Percentiles rank a stretch among this genome's conserved stretches.
These are phyloP conservation scores for Erpetoichthys calabaricus DNA, from an alignment of 2,797 vertebrate species.

Conservation along the genomic window DNA sequence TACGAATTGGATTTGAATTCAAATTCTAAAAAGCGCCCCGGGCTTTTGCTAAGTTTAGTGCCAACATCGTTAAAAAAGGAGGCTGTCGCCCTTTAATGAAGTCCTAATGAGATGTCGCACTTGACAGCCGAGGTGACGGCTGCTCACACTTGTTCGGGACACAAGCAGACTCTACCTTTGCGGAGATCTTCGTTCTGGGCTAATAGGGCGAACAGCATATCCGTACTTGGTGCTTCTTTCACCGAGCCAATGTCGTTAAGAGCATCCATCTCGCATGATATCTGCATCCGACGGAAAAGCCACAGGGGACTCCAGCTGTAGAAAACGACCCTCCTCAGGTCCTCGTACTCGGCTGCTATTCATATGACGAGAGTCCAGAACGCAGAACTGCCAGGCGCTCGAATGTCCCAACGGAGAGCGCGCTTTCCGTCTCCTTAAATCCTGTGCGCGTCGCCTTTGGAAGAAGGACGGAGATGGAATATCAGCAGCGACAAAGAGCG, in stretches of 20 bases:
- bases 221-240: constrained; percentile 39
- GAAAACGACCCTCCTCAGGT: not conserved
- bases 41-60: no score
- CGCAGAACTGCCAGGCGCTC: constrained; percentile 10
- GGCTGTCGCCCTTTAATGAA: no score
- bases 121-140: no score
- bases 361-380: not conserved
- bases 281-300: constrained; percentile 2
- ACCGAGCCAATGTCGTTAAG: constrained; percentile 39
- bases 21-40: no score
- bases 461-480: constrained; percentile 25
- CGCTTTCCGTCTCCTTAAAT: constrained; percentile 34
- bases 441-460: constrained; percentile 15
- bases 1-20: no score
- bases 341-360: constrained; percentile 3
- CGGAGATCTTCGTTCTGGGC: constrained; percentile 54
- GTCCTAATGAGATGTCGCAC: no score
- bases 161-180: constrained; percentile 45
- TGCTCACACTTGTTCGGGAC: no score
- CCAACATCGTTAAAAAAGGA: no score
- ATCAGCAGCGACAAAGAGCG: constrained; percentile 28
- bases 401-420: constrained; percentile 21
- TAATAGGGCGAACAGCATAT: constrained; percentile 60
- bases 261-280: constrained; percentile 53
- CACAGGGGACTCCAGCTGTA: not conserved